phyloP scores from a whole-genome alignment of 2,888 invertebrate genomes.

The Frankliniella intonsa region DNA sequence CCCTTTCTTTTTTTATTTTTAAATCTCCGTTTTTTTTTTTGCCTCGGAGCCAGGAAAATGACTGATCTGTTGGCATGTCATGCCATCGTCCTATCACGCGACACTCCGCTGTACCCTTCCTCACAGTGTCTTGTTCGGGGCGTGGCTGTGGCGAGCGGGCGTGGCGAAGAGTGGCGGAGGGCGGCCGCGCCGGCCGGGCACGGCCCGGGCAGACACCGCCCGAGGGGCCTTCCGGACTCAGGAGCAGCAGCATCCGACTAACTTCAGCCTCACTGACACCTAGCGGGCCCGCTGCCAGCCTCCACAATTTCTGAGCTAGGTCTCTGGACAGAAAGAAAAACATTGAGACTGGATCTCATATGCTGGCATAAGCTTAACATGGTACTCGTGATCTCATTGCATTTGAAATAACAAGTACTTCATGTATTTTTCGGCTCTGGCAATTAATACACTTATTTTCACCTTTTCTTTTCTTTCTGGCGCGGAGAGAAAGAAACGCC shows the following conservation, averaged over 20 bases:
- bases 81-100: background rate
- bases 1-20: background rate
- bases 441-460: too few species aligned
- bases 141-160: background rate
- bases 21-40: background rate
- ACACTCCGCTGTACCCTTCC: background rate
- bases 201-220: background rate
- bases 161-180: background rate
- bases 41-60: background rate
- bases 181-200: background rate
- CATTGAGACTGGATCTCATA: too few species aligned
- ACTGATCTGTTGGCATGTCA: background rate
- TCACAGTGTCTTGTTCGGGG: slow-evolving; percentile 2
- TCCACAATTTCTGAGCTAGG: too few species aligned
- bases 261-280: too few species aligned
- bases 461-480: too few species aligned
- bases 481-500: too few species aligned
- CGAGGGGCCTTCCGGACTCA: slow-evolving; percentile 12
- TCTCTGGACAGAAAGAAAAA: too few species aligned
- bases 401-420: too few species aligned
- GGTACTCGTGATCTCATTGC: too few species aligned
- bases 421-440: too few species aligned
- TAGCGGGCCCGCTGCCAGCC: too few species aligned
- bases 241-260: background rate
- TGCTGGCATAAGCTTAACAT: too few species aligned